These are phyloP conservation scores for Pogonophryne albipinna DNA, from an alignment of 2,797 vertebrate genomes.

Conservation along the genomic window DNA sequence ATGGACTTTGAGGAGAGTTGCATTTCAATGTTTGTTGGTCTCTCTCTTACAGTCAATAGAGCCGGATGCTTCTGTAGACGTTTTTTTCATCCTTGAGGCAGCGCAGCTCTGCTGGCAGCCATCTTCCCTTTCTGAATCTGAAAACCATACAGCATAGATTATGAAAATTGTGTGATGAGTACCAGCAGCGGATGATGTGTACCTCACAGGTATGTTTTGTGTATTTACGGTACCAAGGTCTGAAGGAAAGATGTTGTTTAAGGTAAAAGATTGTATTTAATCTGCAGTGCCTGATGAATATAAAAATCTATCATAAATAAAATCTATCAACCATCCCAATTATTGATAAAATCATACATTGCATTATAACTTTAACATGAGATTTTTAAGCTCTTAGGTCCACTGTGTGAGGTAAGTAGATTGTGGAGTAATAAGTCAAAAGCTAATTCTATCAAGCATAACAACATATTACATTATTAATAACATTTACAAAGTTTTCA, in stretches of 20 bases:
- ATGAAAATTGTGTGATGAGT: constrained; percentile 33
- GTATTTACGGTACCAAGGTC: not conserved
- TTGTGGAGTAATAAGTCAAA: constrained; percentile 25
- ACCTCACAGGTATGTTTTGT: not conserved
- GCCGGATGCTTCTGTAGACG: constrained; percentile 12
- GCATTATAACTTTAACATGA: not conserved
- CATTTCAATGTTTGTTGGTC: constrained; percentile 31
- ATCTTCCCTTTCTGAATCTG: constrained; percentile 66
- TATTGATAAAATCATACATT: not conserved
- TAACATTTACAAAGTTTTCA: not conserved
- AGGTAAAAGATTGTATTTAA: constrained; percentile 8
- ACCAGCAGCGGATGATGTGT: constrained; percentile 1
- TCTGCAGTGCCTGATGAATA: not conserved
- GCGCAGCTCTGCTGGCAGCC: constrained; percentile 43
- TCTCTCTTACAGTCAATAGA: constrained; percentile 19
- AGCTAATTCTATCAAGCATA: constrained; percentile 16
- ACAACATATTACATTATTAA: constrained; percentile 19
- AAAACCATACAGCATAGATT: constrained; percentile 48
- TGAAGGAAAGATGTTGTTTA: not conserved
- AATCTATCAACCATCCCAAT: not conserved
- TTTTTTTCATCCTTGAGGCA: constrained; percentile 25
- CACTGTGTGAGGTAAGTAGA: constrained; percentile 8
- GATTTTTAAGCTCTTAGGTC: not conserved
- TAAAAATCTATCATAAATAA: not conserved
- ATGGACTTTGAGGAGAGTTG: not conserved